These are phyloP conservation scores for Chelonia mydas DNA, from an alignment of 2,797 vertebrate genomes.

Conservation along the genomic window DNA sequence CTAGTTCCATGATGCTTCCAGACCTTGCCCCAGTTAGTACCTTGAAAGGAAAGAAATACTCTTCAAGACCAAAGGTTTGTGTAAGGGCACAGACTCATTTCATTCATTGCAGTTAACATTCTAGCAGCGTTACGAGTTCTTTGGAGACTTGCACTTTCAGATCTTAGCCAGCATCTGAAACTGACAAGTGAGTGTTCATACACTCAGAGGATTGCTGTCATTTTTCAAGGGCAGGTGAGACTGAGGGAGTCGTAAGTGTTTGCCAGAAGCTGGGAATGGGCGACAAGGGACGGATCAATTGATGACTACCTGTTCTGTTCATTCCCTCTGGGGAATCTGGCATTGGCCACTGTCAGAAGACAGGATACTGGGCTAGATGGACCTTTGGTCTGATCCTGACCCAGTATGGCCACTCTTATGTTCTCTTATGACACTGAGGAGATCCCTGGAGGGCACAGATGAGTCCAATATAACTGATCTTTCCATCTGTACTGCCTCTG, in stretches of 20 bases:
- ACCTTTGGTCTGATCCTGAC: too few relatives aligned
- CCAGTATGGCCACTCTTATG: too few relatives aligned
- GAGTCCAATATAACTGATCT: neutral
- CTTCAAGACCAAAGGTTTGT: neutral
- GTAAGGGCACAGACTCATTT: neutral
- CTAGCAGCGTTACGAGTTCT: neutral
- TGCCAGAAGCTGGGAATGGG: too few relatives aligned
- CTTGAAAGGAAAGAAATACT: too few relatives aligned
- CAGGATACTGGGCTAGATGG: too few relatives aligned
- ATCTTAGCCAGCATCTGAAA: neutral
- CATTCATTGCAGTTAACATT: neutral
- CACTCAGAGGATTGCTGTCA: neutral
- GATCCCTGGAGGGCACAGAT: neutral
- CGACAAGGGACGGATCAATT: too few relatives aligned
- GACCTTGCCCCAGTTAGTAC: neutral
- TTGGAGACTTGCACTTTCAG: neutral
- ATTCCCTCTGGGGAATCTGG: neutral
- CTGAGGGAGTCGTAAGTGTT: neutral
- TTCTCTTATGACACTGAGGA: neutral
- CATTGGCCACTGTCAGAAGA: too few relatives aligned
- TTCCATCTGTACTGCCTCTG: neutral
- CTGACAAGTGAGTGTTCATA: fast-evolving
- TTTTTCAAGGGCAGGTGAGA: neutral
- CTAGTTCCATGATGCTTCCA: neutral
- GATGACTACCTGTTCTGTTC: too few relatives aligned